phyloP scores from a whole-genome alignment of 64 coral and sea anemone species.

The Orbicella faveolata region DNA sequence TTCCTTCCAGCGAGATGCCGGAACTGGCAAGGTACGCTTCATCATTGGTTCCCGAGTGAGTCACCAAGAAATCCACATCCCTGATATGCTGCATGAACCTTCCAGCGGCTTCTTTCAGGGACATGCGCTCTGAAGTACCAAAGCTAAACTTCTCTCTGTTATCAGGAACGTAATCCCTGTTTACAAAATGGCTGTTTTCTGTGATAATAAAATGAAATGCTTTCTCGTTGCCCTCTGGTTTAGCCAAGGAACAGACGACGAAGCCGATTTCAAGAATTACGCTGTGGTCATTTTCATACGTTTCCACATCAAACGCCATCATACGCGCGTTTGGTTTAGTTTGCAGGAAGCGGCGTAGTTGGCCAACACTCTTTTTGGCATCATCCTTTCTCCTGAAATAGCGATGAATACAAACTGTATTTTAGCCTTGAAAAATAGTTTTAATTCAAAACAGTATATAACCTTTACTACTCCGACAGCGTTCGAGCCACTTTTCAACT shows the following conservation, averaged over 20 bases:
- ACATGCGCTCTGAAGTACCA: slow-evolving; percentile 55
- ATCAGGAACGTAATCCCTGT: slow-evolving; percentile 50
- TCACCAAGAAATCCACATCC: slow-evolving; percentile 36
- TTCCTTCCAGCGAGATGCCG: not conserved
- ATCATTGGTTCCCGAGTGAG: slow-evolving; percentile 41
- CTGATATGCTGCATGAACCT: slow-evolving; percentile 19
- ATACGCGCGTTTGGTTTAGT: not conserved
- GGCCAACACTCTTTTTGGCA: not conserved
- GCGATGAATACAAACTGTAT: not conserved
- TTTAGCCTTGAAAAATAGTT: not conserved
- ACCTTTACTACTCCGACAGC: no score
- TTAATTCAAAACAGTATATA: not conserved
- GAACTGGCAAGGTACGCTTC: slow-evolving; percentile 2
- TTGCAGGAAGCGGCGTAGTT: not conserved
- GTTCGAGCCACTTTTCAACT: no score
- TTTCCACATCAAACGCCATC: slow-evolving; percentile 54
- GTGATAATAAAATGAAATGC: slow-evolving; percentile 54
- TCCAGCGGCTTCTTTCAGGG: slow-evolving; percentile 45
- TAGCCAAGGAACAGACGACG: not conserved
- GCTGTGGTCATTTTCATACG: slow-evolving; percentile 50
- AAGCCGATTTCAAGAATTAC: slow-evolving; percentile 66
- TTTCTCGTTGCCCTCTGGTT: not conserved
- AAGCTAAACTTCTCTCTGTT: slow-evolving; percentile 60
- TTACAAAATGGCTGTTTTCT: slow-evolving; percentile 63
- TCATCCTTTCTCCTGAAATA: slow-evolving; percentile 12